A percentile compares a stretch with the other conserved stretches of the same genome.
phyloP scores from a whole-genome alignment of 2,113 vertebrate genomes.

The Embiotoca jacksoni region DNA sequence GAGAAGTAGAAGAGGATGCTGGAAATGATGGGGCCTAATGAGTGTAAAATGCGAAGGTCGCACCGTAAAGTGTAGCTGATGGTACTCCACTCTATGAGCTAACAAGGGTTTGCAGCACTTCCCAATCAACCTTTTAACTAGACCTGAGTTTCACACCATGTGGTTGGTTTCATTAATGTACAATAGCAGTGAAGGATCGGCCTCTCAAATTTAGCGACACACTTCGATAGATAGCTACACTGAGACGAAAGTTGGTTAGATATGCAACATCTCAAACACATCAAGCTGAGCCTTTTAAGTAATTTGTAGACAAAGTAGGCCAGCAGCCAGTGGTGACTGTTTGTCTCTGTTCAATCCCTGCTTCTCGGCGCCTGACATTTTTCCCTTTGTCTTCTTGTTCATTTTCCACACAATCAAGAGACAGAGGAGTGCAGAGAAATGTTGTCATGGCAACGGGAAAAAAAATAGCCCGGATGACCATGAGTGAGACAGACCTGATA shows the following conservation, averaged over 20 bases:
- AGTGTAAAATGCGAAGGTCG: slow-evolving; percentile 30
- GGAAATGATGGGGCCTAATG: neutral
- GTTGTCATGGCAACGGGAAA: slow-evolving; percentile 72
- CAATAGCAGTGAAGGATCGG: slow-evolving; percentile 45
- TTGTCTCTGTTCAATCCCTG: slow-evolving; percentile 44
- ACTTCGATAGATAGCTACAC: slow-evolving; percentile 40
- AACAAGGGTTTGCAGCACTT: neutral
- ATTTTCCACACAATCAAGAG: slow-evolving; percentile 67
- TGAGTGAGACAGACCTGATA: slow-evolving; percentile 61
- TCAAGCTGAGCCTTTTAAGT: slow-evolving; percentile 39
- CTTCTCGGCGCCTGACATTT: slow-evolving; percentile 62
- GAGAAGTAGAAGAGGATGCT: neutral
- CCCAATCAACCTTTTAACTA: slow-evolving; percentile 11
- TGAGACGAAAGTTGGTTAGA: slow-evolving; percentile 39
- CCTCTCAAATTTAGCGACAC: slow-evolving; percentile 38
- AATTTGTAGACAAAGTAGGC: slow-evolving; percentile 54
- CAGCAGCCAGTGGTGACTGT: slow-evolving; percentile 46
- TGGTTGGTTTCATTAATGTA: slow-evolving; percentile 28
- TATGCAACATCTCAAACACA: slow-evolving; percentile 47
- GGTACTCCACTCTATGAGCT: neutral
- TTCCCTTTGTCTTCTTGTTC: slow-evolving; percentile 69
- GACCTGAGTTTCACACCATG: slow-evolving; percentile 5
- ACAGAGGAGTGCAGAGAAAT: slow-evolving; percentile 59
- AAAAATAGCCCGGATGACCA: slow-evolving; percentile 71
- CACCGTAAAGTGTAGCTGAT: neutral